Percentiles rank a stretch among this genome's conserved stretches.
phyloP scores from a whole-genome alignment of 92 coral and sea anemone genomes.

The Metridium senile region DNA sequence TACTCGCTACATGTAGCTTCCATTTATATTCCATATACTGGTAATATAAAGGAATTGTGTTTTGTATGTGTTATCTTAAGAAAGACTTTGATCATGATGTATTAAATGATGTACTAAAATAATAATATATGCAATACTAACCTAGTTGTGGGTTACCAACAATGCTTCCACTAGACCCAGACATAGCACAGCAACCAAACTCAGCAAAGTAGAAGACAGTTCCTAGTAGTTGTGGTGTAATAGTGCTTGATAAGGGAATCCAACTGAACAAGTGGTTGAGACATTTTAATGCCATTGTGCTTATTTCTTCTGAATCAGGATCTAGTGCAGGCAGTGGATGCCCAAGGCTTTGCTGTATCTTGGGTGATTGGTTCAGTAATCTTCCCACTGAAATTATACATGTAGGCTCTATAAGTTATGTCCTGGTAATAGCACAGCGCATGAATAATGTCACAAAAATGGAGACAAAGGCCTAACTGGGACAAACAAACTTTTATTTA shows the following conservation, averaged over 20 bases:
- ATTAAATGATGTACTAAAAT: too few relatives aligned
- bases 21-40: too few relatives aligned
- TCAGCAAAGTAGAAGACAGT: constrained; percentile 98
- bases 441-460: too few relatives aligned
- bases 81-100: too few relatives aligned
- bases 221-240: constrained; percentile 85
- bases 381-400: constrained; percentile 59
- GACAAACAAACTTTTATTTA: too few relatives aligned
- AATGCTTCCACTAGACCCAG: constrained; percentile 67
- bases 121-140: constrained; percentile 26
- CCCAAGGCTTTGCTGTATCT: constrained; percentile 75
- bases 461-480: too few relatives aligned
- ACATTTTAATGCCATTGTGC: constrained; percentile 79
- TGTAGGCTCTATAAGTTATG: too few relatives aligned
- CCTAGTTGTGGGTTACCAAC: constrained; percentile 86
- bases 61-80: too few relatives aligned
- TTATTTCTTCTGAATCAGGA: constrained; percentile 92
- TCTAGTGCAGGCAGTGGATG: constrained; percentile 94
- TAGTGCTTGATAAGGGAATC: constrained; percentile 93
- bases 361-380: constrained; percentile 74
- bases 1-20: too few relatives aligned
- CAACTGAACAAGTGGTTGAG: constrained; percentile 92
- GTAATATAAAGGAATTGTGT: too few relatives aligned
- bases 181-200: constrained; percentile 91
- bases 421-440: too few relatives aligned